Percentiles rank a stretch among this genome's conserved stretches.
Conservation (phyloP, 2,797 vertebrate genomes). For the Platyrinchus mystaceus region DNA sequence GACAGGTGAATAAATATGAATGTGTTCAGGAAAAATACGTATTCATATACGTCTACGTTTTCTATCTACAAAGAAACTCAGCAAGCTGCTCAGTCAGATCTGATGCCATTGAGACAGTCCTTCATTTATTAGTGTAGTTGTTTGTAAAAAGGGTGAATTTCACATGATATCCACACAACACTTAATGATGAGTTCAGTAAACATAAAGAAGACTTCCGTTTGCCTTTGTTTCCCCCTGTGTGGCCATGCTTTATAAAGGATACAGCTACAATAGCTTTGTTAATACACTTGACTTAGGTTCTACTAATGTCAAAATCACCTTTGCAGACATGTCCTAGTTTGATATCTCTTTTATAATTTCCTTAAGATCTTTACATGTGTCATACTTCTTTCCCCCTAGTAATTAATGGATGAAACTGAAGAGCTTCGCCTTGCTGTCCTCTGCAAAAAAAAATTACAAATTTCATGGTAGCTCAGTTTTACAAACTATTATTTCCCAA, state of each 20-base stretch:
- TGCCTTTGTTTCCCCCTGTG: not conserved
- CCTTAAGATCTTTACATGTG: not conserved
- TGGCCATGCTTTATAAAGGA: not conserved
- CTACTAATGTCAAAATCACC: not conserved
- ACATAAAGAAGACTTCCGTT: not conserved
- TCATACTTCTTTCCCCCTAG: not conserved
- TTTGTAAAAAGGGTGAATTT: constrained; percentile 47
- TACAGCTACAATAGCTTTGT: not conserved
- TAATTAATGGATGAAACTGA: not conserved
- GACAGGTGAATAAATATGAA: not conserved
- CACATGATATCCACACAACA: constrained; percentile 11
- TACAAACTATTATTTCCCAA: not conserved
- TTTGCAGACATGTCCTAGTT: not conserved
- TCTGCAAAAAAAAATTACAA: not conserved
- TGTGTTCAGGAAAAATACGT: not conserved
- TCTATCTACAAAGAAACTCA: constrained; percentile 27
- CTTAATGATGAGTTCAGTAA: constrained; percentile 16
- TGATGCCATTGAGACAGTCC: not conserved
- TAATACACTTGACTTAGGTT: not conserved
- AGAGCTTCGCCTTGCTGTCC: not conserved
- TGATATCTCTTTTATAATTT: not conserved
- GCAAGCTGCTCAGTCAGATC: constrained; percentile 27
- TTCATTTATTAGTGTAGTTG: constrained; percentile 17
- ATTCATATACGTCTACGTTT: constrained; percentile 1
- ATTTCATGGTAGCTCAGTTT: not conserved